These are phyloP conservation scores for Tadarida brasiliensis DNA, from an alignment of 2,797 vertebrate species.

Conservation along the genomic window DNA sequence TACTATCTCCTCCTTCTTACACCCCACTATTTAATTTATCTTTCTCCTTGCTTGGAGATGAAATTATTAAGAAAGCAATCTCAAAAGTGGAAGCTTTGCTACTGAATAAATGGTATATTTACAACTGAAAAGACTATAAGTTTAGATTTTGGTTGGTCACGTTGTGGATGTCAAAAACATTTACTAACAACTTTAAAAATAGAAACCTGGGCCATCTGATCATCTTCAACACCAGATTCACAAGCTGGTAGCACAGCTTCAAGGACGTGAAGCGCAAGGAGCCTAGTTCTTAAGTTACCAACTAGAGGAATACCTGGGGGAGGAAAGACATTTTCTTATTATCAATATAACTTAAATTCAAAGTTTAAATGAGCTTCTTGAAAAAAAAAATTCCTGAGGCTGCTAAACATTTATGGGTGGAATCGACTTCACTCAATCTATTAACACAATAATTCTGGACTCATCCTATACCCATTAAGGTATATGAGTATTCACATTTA, in stretches of 20 bases:
- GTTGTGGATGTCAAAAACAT: slow-evolving; percentile 14
- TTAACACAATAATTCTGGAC: slow-evolving; percentile 51
- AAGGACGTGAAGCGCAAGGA: slow-evolving; percentile 96
- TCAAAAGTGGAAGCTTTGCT: slow-evolving; percentile 16
- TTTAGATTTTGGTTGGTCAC: slow-evolving; percentile 22
- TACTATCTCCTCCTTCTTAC: background rate
- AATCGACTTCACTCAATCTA: slow-evolving; percentile 4
- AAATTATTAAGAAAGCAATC: slow-evolving; percentile 29
- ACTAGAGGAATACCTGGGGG: slow-evolving; percentile 95
- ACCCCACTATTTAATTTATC: slow-evolving; percentile 43
- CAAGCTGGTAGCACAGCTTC: slow-evolving; percentile 98
- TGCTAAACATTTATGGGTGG: slow-evolving; percentile 28
- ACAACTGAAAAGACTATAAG: background rate
- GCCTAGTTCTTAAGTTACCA: slow-evolving; percentile 97
- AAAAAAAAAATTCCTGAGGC: slow-evolving; percentile 7
- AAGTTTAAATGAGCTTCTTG: slow-evolving; percentile 52
- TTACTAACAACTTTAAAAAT: slow-evolving; percentile 66
- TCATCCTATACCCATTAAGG: background rate
- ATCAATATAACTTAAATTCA: slow-evolving; percentile 36
- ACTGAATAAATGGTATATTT: slow-evolving; percentile 45
- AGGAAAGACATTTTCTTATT: slow-evolving; percentile 45
- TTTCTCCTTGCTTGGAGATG: slow-evolving; percentile 4
- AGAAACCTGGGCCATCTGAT: slow-evolving; percentile 96
- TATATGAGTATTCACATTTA: background rate
- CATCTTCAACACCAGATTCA: slow-evolving; percentile 96